Conservation (phyloP, 2,113 vertebrate genomes). For the Pitta sordida region DNA sequence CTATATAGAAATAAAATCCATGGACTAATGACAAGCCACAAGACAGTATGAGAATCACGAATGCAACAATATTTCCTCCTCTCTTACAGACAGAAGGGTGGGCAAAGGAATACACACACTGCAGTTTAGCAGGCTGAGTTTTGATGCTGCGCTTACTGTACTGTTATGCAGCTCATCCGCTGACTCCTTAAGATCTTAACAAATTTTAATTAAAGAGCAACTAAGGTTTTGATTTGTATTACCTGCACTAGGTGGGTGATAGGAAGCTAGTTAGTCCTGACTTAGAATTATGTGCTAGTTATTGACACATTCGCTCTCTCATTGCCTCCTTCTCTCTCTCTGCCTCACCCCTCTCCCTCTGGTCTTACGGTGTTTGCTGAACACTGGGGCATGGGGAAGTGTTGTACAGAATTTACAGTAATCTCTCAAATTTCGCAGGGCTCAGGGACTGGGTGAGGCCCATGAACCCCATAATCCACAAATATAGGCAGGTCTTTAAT, state of each 20-base stretch:
- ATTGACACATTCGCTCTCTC: background rate
- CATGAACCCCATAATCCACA: no score
- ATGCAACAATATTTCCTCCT: background rate
- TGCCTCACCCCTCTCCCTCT: no score
- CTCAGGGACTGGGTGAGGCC: no score
- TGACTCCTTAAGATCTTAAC: background rate
- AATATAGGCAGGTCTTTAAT: no score
- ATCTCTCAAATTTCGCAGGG: no score
- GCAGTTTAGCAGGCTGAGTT: background rate
- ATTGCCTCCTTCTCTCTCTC: background rate
- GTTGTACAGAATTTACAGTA: background rate
- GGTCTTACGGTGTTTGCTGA: background rate
- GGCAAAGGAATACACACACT: background rate
- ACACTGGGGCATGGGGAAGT: background rate
- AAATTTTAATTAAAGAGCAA: background rate
- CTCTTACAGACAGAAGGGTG: background rate
- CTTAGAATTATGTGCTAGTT: background rate
- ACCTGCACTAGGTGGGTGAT: background rate
- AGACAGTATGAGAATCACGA: background rate
- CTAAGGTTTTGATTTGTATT: background rate
- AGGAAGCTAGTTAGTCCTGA: background rate
- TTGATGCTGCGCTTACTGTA: background rate
- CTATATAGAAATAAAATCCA: background rate
- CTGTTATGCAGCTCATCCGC: background rate
- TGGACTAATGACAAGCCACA: background rate